phyloP scores from a whole-genome alignment of 2,113 vertebrate genomes.

The Empidonax alnorum region DNA sequence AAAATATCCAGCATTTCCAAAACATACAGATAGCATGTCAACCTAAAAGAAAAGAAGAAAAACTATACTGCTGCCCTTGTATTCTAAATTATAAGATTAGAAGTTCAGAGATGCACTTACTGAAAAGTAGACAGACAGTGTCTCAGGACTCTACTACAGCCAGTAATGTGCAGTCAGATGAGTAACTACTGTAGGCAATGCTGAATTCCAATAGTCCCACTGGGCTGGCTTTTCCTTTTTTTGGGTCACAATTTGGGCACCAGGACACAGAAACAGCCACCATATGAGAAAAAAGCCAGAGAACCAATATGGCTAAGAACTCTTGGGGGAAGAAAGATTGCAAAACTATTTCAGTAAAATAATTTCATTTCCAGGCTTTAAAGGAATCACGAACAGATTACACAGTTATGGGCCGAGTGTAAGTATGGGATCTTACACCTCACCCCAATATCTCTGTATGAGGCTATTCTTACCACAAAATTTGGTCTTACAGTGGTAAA shows the following conservation, averaged over 20 bases:
- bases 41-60: neutral
- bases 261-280: neutral
- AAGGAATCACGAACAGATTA: neutral
- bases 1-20: neutral
- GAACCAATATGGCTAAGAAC: neutral
- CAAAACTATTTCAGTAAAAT: neutral
- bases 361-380: neutral
- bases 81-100: neutral
- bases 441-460: neutral
- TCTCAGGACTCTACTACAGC: neutral
- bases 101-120: neutral
- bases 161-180: neutral
- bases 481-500: neutral
- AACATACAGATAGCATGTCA: neutral
- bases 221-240: neutral
- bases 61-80: neutral
- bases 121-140: neutral
- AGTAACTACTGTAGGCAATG: conserved; percentile 6
- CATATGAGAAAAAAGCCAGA: neutral
- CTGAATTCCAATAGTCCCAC: neutral
- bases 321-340: neutral
- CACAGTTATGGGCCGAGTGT: neutral
- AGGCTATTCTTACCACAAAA: neutral
- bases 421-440: neutral
- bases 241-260: neutral